Base-by-base conservation (phyloP, 2,797 vertebrate species). In the Mormyrops attenuatus region DNA sequence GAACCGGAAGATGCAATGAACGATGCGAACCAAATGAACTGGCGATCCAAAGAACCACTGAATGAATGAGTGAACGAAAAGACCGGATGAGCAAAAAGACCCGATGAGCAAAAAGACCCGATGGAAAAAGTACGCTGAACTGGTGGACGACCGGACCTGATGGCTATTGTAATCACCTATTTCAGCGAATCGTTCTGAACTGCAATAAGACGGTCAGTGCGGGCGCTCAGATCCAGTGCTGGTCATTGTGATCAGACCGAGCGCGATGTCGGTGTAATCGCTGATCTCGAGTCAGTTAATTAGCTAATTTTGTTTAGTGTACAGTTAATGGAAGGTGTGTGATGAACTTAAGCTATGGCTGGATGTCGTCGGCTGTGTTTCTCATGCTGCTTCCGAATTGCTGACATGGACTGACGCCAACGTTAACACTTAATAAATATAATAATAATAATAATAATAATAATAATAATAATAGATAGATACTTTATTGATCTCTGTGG, bases 161-260 rank as follows among this genome's bases (percentile, higher is more conserved):
- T 30, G 26, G 26, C 26, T 30, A 30, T 30, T 30, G 26, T 30
- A 30, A 30, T 85, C 44, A 50, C 26, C 80, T 22, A 85, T 7
- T 85, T 85, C 80, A 85, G 80, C 44, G 80, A 85, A 85, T 85
- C 80, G 80, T 85, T 85, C 80, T 85, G 20, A 85, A 50, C 80
- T 85, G 80, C 20, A 49, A 85, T 85, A 50, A 49, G 41, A 84
- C 38, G 77, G 77, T 84, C 77, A 84, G 77, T 84, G 77, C n/a
- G 57, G 57, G 57, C 57, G 57, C 57, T 60, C n/a, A 60, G 57
- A 60, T 60, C 57, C n/a, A 26, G 6, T 22, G 57, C 7, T 60
- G n/a, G 57, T 60, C 57, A 8, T 60, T 22, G 7, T 60, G 57
- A 60, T 60, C n/a, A 60, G n/a, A 60, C n/a, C 22, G 57, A 60